Evolutionary conservation across 2,113 vertebrate genomes (phyloP).

Genomic region (Caracal caracal): DNA sequence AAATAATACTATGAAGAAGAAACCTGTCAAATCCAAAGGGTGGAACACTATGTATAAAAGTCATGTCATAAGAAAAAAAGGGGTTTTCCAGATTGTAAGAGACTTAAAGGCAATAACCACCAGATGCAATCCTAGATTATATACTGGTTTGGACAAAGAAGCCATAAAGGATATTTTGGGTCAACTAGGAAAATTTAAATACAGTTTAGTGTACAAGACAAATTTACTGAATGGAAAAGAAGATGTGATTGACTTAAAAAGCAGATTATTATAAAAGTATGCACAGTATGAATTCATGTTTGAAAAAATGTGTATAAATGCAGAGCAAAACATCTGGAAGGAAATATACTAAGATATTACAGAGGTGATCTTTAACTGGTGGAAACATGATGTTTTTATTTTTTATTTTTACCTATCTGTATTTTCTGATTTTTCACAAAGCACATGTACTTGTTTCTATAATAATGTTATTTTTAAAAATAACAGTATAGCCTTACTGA

Average conservation of each 20-base stretch:
- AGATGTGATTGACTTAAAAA: neutral
- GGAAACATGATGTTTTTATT: neutral
- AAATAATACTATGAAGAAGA: neutral
- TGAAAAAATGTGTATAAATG: neutral
- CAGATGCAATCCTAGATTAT: neutral
- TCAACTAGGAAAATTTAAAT: constrained; percentile 25
- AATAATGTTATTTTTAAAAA: neutral
- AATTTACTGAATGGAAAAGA: neutral
- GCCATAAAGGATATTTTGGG: neutral
- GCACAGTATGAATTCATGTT: neutral
- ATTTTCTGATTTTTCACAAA: constrained; percentile 58
- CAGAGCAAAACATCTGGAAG: constrained; percentile 39
- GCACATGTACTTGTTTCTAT: neutral
- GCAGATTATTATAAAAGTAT: neutral
- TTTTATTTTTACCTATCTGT: constrained; percentile 25
- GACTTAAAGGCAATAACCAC: neutral
- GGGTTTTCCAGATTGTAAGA: neutral
- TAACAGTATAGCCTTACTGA: neutral
- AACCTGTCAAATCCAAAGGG: neutral
- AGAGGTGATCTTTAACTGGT: neutral
- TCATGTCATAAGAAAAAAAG: neutral
- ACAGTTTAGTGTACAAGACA: neutral
- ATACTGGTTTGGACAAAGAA: neutral
- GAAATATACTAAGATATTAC: neutral
- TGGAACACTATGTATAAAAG: neutral